Conservation (phyloP, 2,113 vertebrate species). For the Falcunculus frontatus region DNA sequence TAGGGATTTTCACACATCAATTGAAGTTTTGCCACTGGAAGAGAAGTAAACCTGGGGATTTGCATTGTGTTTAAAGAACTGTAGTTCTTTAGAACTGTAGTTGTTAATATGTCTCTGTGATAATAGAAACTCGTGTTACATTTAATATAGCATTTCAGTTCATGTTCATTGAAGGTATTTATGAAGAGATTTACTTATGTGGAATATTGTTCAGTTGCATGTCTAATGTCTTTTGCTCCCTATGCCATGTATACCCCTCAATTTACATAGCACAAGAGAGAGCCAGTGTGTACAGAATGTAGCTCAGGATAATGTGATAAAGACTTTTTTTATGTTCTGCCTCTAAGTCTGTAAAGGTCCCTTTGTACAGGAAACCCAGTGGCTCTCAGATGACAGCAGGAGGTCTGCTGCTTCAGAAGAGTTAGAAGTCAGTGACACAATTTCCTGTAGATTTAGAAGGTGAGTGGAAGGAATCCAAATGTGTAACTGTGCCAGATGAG, state of each 20-base stretch:
- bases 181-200: neutral
- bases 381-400: neutral
- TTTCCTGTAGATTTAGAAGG: neutral
- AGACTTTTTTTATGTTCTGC: neutral
- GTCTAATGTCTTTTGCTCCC: neutral
- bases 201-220: neutral
- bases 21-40: neutral
- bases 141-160: neutral
- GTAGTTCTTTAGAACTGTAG: neutral
- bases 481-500: neutral
- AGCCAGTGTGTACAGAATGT: neutral
- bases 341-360: neutral
- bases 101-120: neutral
- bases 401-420: neutral
- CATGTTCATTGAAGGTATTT: neutral
- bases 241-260: neutral
- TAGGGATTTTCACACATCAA: neutral
- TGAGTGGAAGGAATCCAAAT: neutral
- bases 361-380: neutral
- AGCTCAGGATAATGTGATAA: neutral
- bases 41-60: neutral
- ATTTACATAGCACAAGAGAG: neutral
- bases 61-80: neutral
- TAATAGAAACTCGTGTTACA: neutral
- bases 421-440: neutral